Conservation (phyloP, 1,140 invertebrate species). For the Arion vulgaris region DNA sequence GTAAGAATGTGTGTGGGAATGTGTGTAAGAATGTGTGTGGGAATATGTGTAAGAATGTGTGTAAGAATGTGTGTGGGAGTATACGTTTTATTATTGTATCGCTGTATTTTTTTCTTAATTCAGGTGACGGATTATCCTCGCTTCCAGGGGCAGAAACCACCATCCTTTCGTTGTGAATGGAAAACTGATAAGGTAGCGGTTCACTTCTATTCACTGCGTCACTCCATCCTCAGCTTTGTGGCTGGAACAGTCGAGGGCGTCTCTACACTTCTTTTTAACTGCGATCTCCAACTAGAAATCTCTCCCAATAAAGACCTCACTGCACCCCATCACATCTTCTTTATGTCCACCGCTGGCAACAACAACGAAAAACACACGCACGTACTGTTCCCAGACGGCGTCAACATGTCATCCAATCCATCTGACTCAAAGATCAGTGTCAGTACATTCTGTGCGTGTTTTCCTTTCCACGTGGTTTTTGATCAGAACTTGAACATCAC, state of each 20-base stretch:
- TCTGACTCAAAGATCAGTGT: constrained; percentile 60
- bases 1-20: too few species aligned
- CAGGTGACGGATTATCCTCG: constrained; percentile 57
- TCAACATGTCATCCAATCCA: constrained; percentile 48
- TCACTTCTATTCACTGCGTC: constrained; percentile 71
- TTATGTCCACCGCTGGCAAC: constrained; percentile 47
- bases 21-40: too few species aligned
- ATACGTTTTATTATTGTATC: too few species aligned
- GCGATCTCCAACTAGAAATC: constrained; percentile 49
- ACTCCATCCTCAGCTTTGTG: constrained; percentile 66
- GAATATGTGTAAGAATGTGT: too few species aligned
- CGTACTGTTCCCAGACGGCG: constrained; percentile 28
- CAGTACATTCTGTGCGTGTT: constrained; percentile 90
- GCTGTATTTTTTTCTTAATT: background rate
- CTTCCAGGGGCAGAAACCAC: constrained; percentile 61
- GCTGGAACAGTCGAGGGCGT: constrained; percentile 77
- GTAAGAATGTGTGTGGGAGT: too few species aligned
- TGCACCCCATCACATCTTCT: constrained; percentile 58
- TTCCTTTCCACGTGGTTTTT: constrained; percentile 96
- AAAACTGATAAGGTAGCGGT: constrained; percentile 69
- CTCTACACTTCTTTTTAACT: constrained; percentile 77
- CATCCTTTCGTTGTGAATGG: constrained; percentile 74
- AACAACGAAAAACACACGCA: constrained; percentile 30
- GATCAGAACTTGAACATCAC: constrained; percentile 87
- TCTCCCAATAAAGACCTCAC: constrained; percentile 47